phyloP scores from a whole-genome alignment of 1,140 invertebrate genomes.

The Drosophila suzukii region DNA sequence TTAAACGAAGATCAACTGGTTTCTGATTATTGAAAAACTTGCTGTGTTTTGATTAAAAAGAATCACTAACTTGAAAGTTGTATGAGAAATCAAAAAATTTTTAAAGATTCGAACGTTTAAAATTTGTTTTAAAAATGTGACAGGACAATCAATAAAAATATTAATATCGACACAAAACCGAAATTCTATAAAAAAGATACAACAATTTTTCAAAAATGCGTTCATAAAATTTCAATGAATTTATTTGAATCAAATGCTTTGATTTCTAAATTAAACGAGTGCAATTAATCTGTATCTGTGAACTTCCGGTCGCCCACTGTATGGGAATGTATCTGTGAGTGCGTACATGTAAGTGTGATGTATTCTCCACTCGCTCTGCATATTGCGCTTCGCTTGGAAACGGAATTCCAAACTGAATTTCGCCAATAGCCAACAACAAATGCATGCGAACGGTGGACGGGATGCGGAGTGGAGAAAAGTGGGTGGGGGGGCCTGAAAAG shows the following conservation, averaged over 20 bases:
- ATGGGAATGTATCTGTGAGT: conserved; percentile 1
- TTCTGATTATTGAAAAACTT: background rate
- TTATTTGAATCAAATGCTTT: background rate
- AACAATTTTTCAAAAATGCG: too few relatives aligned
- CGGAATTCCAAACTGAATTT: conserved; percentile 33
- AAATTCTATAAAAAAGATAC: too few relatives aligned
- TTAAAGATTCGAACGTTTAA: too few relatives aligned
- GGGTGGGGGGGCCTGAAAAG: conserved; percentile 1
- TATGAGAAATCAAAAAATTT: too few relatives aligned
- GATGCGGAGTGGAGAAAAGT: background rate
- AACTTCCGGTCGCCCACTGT: background rate
- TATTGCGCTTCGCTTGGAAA: conserved; percentile 18
- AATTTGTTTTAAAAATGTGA: too few relatives aligned
- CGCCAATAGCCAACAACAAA: conserved; percentile 22
- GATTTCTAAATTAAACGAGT: background rate
- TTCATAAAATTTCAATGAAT: too few relatives aligned
- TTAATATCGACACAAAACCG: too few relatives aligned
- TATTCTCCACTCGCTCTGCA: conserved; percentile 23
- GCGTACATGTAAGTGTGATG: background rate
- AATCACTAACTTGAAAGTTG: background rate
- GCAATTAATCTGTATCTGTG: background rate
- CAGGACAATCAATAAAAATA: too few relatives aligned
- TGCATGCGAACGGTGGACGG: conserved; percentile 6
- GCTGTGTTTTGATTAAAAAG: background rate
- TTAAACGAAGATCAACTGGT: background rate